These are phyloP conservation scores for Mamestra configurata DNA, from an alignment of 1,140 invertebrate species.

Conservation along the genomic window DNA sequence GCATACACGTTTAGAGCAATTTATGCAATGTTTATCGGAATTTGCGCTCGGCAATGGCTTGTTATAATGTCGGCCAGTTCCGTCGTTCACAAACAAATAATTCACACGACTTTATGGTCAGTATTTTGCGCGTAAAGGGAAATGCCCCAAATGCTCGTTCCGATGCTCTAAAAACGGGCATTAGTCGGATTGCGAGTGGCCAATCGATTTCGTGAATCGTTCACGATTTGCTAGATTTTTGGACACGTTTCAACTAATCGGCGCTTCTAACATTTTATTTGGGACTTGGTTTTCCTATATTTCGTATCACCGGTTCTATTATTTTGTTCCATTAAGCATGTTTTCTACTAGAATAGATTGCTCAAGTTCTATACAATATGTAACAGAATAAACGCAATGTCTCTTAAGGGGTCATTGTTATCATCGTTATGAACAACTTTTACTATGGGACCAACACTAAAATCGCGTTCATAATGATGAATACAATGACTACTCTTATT, in stretches of 20 bases:
- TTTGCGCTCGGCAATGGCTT: constrained; percentile 18
- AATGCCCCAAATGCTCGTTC: constrained; percentile 30
- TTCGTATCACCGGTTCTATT: not conserved
- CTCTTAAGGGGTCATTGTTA: no score
- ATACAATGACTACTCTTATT: no score
- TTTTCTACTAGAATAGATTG: not conserved
- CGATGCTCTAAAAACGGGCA: constrained; percentile 33
- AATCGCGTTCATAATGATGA: no score
- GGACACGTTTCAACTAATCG: constrained; percentile 45
- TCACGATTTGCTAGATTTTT: constrained; percentile 42
- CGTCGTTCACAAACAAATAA: constrained; percentile 43
- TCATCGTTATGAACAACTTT: no score
- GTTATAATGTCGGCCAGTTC: constrained; percentile 13
- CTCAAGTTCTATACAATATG: no score
- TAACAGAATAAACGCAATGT: no score
- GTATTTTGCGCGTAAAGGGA: constrained; percentile 39
- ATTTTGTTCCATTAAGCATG: not conserved
- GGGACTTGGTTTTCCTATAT: constrained; percentile 11
- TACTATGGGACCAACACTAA: no score
- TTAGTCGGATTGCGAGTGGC: constrained; percentile 36
- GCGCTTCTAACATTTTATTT: constrained; percentile 32
- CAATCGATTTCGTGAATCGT: constrained; percentile 39
- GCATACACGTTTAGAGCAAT: not conserved
- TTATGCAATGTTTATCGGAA: constrained; percentile 25
- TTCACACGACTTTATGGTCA: constrained; percentile 40